These are phyloP conservation scores for Sphaerophoria taeniata DNA, from an alignment of 2,888 invertebrate genomes.

Conservation along the genomic window DNA sequence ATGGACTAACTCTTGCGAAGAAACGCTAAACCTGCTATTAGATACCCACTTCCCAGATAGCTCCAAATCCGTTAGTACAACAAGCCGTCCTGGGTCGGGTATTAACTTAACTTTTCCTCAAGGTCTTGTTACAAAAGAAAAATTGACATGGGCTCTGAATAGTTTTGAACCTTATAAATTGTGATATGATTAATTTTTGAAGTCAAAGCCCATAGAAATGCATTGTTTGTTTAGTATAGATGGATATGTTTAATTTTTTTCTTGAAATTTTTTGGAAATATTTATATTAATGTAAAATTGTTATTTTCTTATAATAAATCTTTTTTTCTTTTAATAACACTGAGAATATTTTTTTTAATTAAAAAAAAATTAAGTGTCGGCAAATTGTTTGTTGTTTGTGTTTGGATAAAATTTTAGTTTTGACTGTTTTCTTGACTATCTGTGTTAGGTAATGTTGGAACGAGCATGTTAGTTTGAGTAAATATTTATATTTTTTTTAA, in stretches of 20 bases:
- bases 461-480: slow-evolving; percentile 64
- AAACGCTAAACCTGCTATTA: too few relatives aligned
- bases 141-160: too few relatives aligned
- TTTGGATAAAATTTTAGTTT: slow-evolving; percentile 17
- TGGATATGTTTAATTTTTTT: slow-evolving; percentile 20
- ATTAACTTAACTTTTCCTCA: too few relatives aligned
- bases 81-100: too few relatives aligned
- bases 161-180: too few relatives aligned
- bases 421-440: slow-evolving; percentile 18
- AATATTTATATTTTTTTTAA: slow-evolving; percentile 34
- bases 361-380: slow-evolving; percentile 40
- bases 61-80: too few relatives aligned
- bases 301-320: neutral
- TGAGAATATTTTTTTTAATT: slow-evolving; percentile 23
- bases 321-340: slow-evolving; percentile 30
- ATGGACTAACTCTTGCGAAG: too few relatives aligned
- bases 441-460: slow-evolving; percentile 60
- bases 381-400: slow-evolving; percentile 34
- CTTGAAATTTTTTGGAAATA: neutral
- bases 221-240: slow-evolving; percentile 3
- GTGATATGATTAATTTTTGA: slow-evolving; percentile 14
- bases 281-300: slow-evolving; percentile 40
- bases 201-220: neutral
- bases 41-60: too few relatives aligned
- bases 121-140: too few relatives aligned